Evolutionary conservation across 2,113 vertebrate species (phyloP), one percentile per base, ranked within the genome.

Genomic region (Papio anubis): DNA sequence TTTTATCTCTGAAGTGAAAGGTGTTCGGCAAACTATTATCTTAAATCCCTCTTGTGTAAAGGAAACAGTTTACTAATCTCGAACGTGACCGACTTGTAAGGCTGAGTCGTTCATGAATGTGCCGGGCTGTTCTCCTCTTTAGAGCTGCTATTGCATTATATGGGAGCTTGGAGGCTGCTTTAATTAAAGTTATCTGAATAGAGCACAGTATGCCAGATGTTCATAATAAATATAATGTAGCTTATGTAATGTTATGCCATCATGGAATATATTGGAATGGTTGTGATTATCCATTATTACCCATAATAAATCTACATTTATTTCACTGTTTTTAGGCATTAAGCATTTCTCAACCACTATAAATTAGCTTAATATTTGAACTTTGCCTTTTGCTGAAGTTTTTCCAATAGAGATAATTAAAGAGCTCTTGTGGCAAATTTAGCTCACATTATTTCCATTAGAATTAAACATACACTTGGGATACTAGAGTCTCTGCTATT

Each of bases 151-250:
- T 97, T 90, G 96, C 98, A 84, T 98, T 98, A 98, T 98, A 99
- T 98, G 97, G 94, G 98, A 98, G 98, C 98, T 98, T 75, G 79
- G 98, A 99, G 98, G 98, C 98, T 97, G 98, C 32, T 98, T 98
- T 99, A 99, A 99, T 99, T 99, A 99, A 98, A 98, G 97, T 97
- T 96, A 98, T 98, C 97, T 98, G 98, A 99, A 98, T 98, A 90
- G 98, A 95, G 89, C 97, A 98, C 98, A 98, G 98, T 98, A 72
- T 87, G 97, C 98, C 98, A 99, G 98, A 99, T 98, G 98, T 98
- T 97, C 97, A 93, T 97, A 98, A 98, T 98, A 98, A 99, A 98
- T 98, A 98, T 97, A 98, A 97, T 96, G 70, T 57, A 96, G 98
- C 97, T 98, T 98, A 99, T 98, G 98, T 98, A 99, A 99, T 98